Conservation (phyloP, 2,888 invertebrate genomes). For the Eurytoma adleriae region DNA sequence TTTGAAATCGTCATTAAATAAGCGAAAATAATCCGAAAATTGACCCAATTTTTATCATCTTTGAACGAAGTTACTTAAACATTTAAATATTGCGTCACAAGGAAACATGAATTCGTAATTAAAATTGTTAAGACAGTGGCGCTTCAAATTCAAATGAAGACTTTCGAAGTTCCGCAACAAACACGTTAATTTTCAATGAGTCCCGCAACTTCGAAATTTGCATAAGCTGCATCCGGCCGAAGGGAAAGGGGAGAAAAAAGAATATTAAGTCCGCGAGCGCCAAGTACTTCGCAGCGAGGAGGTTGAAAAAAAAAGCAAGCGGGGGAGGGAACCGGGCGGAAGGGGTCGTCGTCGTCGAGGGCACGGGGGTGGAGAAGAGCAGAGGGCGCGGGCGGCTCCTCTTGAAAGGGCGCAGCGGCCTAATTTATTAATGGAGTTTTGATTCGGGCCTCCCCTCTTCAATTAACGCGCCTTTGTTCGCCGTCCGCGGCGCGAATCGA, state of each 20-base stretch:
- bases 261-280: not conserved
- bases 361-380: not conserved
- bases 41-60: no score
- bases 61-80: no score
- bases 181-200: constrained; percentile 4
- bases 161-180: not conserved
- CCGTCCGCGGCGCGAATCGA: constrained; percentile 28
- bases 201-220: not conserved
- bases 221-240: no score
- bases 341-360: no score
- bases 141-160: no score
- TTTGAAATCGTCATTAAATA: no score
- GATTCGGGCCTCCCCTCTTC: constrained; percentile 61
- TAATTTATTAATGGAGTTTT: constrained; percentile 69
- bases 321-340: not conserved
- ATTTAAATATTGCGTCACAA: no score
- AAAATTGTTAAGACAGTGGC: no score
- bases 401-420: constrained; percentile 56
- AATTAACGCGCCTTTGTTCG: constrained; percentile 63
- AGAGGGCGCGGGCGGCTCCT: constrained; percentile 9
- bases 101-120: no score
- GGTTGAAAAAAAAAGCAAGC: not conserved
- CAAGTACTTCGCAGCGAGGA: not conserved
- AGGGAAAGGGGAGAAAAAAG: no score
- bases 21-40: no score